Base-by-base conservation (phyloP, 2,797 vertebrate species). In the Acanthurus lineatus region DNA sequence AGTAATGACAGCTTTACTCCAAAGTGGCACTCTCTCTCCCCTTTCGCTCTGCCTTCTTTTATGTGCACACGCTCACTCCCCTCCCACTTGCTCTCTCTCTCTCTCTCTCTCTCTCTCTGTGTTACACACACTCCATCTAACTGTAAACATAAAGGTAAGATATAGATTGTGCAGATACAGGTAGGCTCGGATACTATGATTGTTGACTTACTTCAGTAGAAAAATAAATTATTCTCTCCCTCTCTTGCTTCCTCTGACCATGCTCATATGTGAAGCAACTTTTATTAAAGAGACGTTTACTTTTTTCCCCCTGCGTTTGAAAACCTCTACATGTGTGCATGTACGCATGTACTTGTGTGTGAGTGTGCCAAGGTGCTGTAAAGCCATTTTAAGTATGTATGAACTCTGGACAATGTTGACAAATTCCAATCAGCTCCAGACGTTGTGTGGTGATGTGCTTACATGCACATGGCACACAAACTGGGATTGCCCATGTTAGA, bases 1-100 rank as follows among this genome's bases (percentile, higher is more conserved):
- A 84, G 89, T 94, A 95, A 95, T 95, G 92, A 94, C 91, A 95
- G 93, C 91, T 92, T 92, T 91, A 87, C 87, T 92, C 90, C 73
- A 89, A 91, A 94, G 88, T 91, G 93, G 81, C 80, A 91, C 88
- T 88, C 87, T 90, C 81, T 88, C 73, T 77, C 79, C 76, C 25
- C 71, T 76, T 57, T 81, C 63, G 45, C 17, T 64, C 56, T 69
- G 17, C 28, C 25, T 57, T 25, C 71, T 22, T 59, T 48, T 63
- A 19, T 44, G 28, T 6, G n/a, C 25, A 69, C 45, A 45, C 51
- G 16, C 59, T 25, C 59, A 32, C 19, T 14, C 20, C 56, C 16
- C 52, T 22, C 57, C 14, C 59, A 19, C 20, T 53, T 10, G 45
- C 32, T 35, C 32, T 35, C 32, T 35, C 32, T 35, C 32, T 35